A percentile compares a stretch with the other conserved stretches of the same genome.
These are phyloP conservation scores for Lepidocyrtoides sp. DNA, from an alignment of 2,888 invertebrate genomes.

Conservation along the genomic window DNA sequence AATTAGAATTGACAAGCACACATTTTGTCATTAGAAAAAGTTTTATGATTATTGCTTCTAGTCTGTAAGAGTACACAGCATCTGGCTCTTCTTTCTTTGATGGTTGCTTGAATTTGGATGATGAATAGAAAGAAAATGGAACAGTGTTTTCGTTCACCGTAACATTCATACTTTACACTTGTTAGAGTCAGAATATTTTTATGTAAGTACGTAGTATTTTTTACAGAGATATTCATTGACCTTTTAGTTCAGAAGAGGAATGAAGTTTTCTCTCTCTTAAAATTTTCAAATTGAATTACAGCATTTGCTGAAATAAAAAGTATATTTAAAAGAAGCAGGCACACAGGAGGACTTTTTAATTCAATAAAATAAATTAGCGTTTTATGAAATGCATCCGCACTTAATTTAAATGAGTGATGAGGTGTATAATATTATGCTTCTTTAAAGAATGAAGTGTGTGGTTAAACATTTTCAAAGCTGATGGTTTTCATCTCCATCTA, in stretches of 20 bases:
- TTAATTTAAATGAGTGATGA: conserved; percentile 1
- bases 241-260: too few species aligned
- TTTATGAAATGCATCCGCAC: conserved; percentile 29
- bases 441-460: too few species aligned
- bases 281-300: too few species aligned
- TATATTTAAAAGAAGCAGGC: background rate
- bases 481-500: too few species aligned
- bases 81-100: background rate
- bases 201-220: too few species aligned
- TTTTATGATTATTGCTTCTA: conserved; percentile 85
- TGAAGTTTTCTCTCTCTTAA: too few species aligned
- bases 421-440: background rate
- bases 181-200: too few species aligned
- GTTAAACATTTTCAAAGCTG: too few species aligned
- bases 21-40: conserved; percentile 84
- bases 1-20: too few species aligned
- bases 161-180: too few species aligned
- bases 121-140: background rate
- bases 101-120: background rate
- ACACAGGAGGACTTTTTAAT: background rate
- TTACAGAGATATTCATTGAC: too few species aligned
- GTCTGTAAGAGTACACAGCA: conserved; percentile 36
- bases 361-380: conserved; percentile 18
- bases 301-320: background rate
- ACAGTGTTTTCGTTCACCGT: background rate